Evolutionary conservation across 2,797 vertebrate genomes (phyloP).

Genomic region (Triplophysa yarkandensis): DNA sequence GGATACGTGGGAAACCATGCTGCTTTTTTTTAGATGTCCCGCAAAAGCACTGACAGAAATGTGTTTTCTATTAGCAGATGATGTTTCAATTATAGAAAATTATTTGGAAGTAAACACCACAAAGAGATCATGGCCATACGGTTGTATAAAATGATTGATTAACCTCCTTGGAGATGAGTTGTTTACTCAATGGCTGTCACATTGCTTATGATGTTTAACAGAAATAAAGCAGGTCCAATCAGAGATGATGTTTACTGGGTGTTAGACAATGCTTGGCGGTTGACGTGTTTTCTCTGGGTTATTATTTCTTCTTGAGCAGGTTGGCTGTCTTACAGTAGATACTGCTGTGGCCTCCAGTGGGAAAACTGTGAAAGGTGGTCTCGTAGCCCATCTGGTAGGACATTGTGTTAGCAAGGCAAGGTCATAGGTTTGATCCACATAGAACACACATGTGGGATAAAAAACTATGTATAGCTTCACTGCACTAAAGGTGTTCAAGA

Average conservation of each 20-base stretch:
- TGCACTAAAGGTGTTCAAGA: not conserved
- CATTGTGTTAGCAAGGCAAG: no score
- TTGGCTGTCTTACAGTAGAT: constrained; percentile 32
- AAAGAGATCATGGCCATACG: not conserved
- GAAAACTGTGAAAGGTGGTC: not conserved
- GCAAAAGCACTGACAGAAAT: constrained; percentile 16
- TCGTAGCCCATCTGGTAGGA: not conserved
- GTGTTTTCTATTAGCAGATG: constrained; percentile 3
- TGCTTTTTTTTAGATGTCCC: constrained; percentile 16
- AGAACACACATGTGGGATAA: not conserved
- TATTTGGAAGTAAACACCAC: constrained; percentile 8
- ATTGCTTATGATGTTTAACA: constrained; percentile 23
- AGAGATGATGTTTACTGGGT: constrained; percentile 28
- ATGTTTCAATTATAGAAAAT: constrained; percentile 37
- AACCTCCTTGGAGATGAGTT: constrained; percentile 21
- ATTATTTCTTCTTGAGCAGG: constrained; percentile 24
- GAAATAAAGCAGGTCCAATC: constrained; percentile 28
- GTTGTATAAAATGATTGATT: constrained; percentile 9
- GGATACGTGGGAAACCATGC: constrained; percentile 21
- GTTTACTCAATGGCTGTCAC: constrained; percentile 3
- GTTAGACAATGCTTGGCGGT: constrained; percentile 24
- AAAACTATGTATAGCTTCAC: not conserved
- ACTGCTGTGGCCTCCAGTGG: constrained; percentile 25
- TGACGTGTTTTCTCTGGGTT: constrained; percentile 28
- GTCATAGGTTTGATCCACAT: not conserved